Evolutionary conservation across 2,113 vertebrate species (phyloP), one percentile per base, ranked within the genome.

Genomic region (Menura novaehollandiae): DNA sequence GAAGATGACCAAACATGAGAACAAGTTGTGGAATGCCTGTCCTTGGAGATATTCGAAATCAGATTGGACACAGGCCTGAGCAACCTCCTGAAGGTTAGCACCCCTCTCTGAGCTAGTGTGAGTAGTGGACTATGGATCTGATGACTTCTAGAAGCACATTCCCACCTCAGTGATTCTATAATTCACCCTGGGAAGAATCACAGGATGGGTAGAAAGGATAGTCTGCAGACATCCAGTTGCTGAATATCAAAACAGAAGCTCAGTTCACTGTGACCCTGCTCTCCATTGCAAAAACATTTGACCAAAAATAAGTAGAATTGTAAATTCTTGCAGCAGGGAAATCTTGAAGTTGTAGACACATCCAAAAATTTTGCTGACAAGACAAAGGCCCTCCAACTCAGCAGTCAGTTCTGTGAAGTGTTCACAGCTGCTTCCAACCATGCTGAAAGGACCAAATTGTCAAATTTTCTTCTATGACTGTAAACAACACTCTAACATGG

Each of bases 371-470:
- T 69, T 86, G 72, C 85, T 94, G 85, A 90, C 55, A 92, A 93
- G 91, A 94, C 5, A 16, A 76, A 76, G n/a, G 43, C 41, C 7
- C 67, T 95, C 26, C 39, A 97, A 58, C 68, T 86, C 88, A 93
- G 55, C 55, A 88, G 79, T 58, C 79, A 92, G 1, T 55, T 92
- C 63, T 90, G 58, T 97, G 58, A 93, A 97, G 85, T 94, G 88
- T 59, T 97, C 80, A 73, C 95, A 96, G 92, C 85, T 96, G 95
- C 85, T 94, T 94, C 79, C 53, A 88, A 15, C 75, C 85, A 86
- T 33, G 32, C 91, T 92, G 68, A 94, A 95, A 59, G 59, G 83
- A 95, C 79, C 22, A 85, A 69, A 73, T 90, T 88, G 92, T 90
- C 84, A 4, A 12, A 53, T 67, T 66, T 23, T 69, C 51, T 94